Conservation (phyloP, 2,888 invertebrate genomes). For the Spicauda simplicius region DNA sequence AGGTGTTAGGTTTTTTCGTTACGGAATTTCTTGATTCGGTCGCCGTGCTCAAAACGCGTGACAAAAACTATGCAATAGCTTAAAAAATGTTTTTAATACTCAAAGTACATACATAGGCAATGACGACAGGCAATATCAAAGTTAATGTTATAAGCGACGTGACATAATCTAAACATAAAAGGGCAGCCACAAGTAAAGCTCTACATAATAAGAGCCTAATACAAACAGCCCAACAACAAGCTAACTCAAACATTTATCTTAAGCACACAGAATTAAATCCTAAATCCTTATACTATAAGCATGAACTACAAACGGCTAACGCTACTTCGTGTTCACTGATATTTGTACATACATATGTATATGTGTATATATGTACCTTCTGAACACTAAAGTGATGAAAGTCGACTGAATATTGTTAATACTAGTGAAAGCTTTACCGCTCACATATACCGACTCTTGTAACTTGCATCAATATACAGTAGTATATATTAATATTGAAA, state of each 20-base stretch:
- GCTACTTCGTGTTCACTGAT: conserved; percentile 15
- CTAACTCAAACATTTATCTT: conserved; percentile 32
- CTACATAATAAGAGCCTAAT: conserved; percentile 6
- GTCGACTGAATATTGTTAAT: no score
- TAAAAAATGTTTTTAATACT: no score
- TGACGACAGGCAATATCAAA: not conserved
- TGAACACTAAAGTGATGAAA: not conserved
- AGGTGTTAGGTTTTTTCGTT: no score
- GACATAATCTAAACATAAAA: not conserved
- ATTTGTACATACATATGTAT: conserved; percentile 11
- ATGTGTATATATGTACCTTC: no score
- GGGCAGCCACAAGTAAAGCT: conserved; percentile 8
- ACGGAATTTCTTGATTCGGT: no score
- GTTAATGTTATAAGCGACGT: not conserved
- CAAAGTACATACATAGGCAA: no score
- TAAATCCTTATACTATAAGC: conserved; percentile 27
- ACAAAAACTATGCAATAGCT: no score
- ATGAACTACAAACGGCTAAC: conserved; percentile 33
- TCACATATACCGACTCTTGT: no score
- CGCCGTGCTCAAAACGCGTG: no score
- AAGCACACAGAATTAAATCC: conserved; percentile 27
- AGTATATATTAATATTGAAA: no score
- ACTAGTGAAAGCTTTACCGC: no score
- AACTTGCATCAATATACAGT: no score
- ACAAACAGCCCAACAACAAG: conserved; percentile 26